Base-by-base conservation (phyloP, 2,797 vertebrate genomes). In the Spatula clypeata region DNA sequence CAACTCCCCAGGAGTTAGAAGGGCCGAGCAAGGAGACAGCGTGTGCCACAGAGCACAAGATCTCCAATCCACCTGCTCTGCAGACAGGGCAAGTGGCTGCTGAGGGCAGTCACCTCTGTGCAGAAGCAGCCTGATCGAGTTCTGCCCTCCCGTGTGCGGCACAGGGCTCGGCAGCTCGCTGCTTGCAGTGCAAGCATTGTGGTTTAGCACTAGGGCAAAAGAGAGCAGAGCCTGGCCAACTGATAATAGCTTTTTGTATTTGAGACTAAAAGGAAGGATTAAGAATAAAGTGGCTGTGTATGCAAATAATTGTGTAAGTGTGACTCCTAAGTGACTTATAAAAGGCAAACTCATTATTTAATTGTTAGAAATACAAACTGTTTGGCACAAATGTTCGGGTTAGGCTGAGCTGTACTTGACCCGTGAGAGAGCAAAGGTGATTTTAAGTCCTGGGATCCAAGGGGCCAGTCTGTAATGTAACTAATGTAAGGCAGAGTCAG, bases 361-460 rank as follows among this genome's bases (percentile, higher is more conserved):
- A 58, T 95, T 90, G 80, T 61, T 91, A 75, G 57, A 88, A 91
- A 88, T 80, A 75, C 49, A 88, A 58, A 93, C 80, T 51, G 42
- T 93, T 94, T 95, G 86, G 96, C 93, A 92, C 80, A 57, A 21
- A 85, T 88, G 23, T 90, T 80, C 66, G 71, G 49, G 71, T 82
- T 91, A 95, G 93, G 74, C 90, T 91, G 93, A 95, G 93, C 57
- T 91, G 6, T 66, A 3, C 62, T 86, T 96, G 96, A 67, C 90
- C 75, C 42, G 36, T 82, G 88, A 92, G 77, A 74, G 94, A 90
- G 75, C 86, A 95, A 80, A 94, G 92, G 86, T 91, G 90, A 88
- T 93, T 86, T 66, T 51, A 66, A 89, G 74, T 82, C 74, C 92
- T 92, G 90, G 88, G 77, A 93, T 95, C 77, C 2, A 4, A 75